These are phyloP conservation scores for Epinotia bilunana DNA, from an alignment of 2,888 invertebrate species.

Conservation along the genomic window DNA sequence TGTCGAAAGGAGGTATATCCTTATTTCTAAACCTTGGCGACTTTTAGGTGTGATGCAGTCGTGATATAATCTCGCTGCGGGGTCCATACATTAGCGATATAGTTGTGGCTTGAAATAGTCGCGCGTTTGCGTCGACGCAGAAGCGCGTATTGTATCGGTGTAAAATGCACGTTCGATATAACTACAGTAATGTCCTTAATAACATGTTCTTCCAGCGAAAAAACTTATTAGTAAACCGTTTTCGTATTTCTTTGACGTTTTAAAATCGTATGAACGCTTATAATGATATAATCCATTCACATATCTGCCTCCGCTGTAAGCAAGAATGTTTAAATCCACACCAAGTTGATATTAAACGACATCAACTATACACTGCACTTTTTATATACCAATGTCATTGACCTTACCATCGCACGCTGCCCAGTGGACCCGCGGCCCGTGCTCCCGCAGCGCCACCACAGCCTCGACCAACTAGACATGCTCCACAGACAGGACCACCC, in stretches of 20 bases:
- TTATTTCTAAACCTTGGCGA: too few species aligned
- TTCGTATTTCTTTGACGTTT: background rate
- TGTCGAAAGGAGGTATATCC: too few species aligned
- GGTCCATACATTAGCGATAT: too few species aligned
- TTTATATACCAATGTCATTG: background rate
- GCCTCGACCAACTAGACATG: constrained; percentile 80
- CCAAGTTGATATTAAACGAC: background rate
- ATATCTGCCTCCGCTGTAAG: background rate
- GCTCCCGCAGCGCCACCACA: constrained; percentile 76
- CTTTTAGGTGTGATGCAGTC: too few species aligned
- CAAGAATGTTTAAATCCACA: too few species aligned
- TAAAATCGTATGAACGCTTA: background rate
- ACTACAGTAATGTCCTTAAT: background rate
- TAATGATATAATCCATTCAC: background rate
- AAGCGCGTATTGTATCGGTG: background rate
- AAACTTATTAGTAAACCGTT: background rate
- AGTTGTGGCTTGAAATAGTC: background rate
- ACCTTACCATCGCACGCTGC: constrained; percentile 70
- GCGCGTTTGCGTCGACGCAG: background rate
- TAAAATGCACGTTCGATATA: background rate
- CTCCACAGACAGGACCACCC: constrained; percentile 73
- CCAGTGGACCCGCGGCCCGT: constrained; percentile 58
- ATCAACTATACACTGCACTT: too few species aligned
- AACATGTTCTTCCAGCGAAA: background rate
- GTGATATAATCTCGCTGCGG: too few species aligned